Evolutionary conservation across 1,140 invertebrate genomes (phyloP), one percentile per base, ranked within the genome.

Genomic region (Heliconius hewitsoni): DNA sequence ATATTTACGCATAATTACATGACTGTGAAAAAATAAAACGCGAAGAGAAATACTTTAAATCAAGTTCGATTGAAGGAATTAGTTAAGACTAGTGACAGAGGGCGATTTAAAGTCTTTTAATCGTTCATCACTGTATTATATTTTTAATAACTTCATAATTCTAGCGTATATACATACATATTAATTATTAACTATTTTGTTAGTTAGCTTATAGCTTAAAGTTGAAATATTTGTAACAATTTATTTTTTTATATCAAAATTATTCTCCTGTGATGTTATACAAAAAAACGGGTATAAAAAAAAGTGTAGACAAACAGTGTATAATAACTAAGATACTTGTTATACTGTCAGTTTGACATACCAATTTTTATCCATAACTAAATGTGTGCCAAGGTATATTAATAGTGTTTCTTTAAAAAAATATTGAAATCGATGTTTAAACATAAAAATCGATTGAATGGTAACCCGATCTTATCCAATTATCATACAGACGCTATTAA

Each of bases 61-160:
- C 74, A 71, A 71, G 74, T 76, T 76, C 52, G 74, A 76, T 76
- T 76, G 60, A 70, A 71, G 34, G 39, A 75, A 75, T 60, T 70
- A 76, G 71, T 76, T 66, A 66, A 66, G 23, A 27, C 60, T 66
- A 8, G 23, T 66, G 60, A 66, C 60, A 66, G 23, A 27, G 9
- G 60, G 23, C 60, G 60, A 66, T 66, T 66, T 66, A 30, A 66
- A 27, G 13, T 66, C 27, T 11, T n/a, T 30, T 66, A 60, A 60
- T n/a, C n/a, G 8, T 60, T 66, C 27, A 27, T 66, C 60, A 13
- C 23, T 57, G 16, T 30, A 5, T 66, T 66, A 66, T 66, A 66
- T 27, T 66, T 66, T 66, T 66, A 27, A 66, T 66, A 66, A 66
- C 60, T 66, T 66, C 60, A 66, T 66, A 66, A 19, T 8, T 52